Evolutionary conservation across 2,888 invertebrate species (phyloP), one percentile per base, ranked within the genome.

Genomic region (Drosophila flavopinicola): DNA sequence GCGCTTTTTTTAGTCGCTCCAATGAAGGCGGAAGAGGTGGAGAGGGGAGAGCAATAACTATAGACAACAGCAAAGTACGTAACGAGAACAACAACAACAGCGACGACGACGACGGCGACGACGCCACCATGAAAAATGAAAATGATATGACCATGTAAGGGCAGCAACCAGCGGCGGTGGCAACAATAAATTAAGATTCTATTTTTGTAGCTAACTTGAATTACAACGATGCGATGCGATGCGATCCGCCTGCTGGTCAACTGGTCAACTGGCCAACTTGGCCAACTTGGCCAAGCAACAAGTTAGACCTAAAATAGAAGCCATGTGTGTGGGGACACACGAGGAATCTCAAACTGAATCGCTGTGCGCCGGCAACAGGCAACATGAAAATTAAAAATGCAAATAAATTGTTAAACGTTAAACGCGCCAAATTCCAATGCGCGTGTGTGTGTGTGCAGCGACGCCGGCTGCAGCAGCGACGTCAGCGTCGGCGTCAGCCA

Each of bases 381-480:
- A 58, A 86, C 85, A 87, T 83, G 79, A 83, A 87, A 87, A 83
- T 83, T 83, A 87, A 83, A 87, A 83, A 83, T 83, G 82, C 82
- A 87, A 83, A 83, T 83, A 87, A 87, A 83, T 85, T 85, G 83
- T 87, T 78, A 85, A 85, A 83, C 72, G 85, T 72, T 77, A 66
- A 80, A 72, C 73, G 76, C 67, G 70, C 85, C 78, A 78, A 85
- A 83, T 87, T 85, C 87, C 82, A 78, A 60, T 35, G 41, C 20
- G 38, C 52, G 33, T 57, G 32, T 33, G 29, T 35, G 42, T 25
- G 25, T n/a, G 9, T 33, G 29, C 32, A 41, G 66, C 37, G 49
- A 60, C 67, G 37, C 64, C 39, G 33, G 38, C 58, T 45, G 53
- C 63, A 60, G 11, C 47, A 10, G 44, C 51, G 27, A 17, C 35